Evolutionary conservation across 2,888 invertebrate species (phyloP), one percentile per base, ranked within the genome.

Genomic region (Dryococelus australis): DNA sequence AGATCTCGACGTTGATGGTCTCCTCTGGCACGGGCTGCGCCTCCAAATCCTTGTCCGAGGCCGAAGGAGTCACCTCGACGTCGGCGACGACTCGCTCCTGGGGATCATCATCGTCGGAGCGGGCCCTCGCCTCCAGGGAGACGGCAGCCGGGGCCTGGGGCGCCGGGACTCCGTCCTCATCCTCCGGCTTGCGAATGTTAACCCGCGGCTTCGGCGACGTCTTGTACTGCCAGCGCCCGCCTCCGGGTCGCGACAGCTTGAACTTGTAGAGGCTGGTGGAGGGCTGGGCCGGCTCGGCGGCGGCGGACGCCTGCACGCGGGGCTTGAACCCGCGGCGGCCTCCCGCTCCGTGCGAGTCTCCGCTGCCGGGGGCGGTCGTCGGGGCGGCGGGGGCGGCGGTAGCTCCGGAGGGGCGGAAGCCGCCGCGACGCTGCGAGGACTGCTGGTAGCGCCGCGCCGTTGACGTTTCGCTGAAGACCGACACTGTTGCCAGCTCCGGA

Each of bases 141-240:
- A 83, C 84, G 65, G 86, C 88, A 28, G 47, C 87, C 83, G 89
- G 83, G 84, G 88, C 88, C 90, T 90, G 84, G 28, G 47, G 35
- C 84, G 47, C 65, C 6, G 24, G 51, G 83, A 85, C 81, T 43
- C 85, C 87, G 27, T 35, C 88, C 85, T 89, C 85, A 80, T 89
- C 88, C 90, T 91, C 85, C 28, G 78, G 51, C 86, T 88, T 87
- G n/a, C 89, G 83, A 90, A 97, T 97, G 86, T 95, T 95, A 13
- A 98, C 96, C 92, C 97, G 95, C 6, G 98, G 97, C 92, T 97
- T 98, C 0, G 97, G 96, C 43, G 97, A 96, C 16, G 97, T 97
- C 93, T 97, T 97, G 92, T 97, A 98, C 90, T 97, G 97, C 98
- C 98, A 98, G 90, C 98, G 95, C 86, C 97, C 97, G 28, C 83